phyloP scores from a whole-genome alignment of 2,797 vertebrate species.

The Pteropus rufus region DNA sequence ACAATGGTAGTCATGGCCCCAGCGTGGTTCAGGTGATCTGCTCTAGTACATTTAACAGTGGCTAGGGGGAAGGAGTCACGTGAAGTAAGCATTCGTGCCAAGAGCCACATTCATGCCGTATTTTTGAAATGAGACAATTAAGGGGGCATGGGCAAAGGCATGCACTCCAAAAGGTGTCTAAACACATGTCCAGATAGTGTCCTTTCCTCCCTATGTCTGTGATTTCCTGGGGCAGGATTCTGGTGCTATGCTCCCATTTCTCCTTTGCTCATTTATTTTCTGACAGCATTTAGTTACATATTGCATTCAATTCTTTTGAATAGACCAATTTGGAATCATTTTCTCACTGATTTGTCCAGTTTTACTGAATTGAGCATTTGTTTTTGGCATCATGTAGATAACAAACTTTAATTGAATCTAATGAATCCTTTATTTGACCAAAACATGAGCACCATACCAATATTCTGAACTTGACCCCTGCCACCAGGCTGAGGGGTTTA shows the following conservation, averaged over 20 bases:
- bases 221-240: neutral
- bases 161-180: neutral
- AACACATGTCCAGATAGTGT: neutral
- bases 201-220: neutral
- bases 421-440: slow-evolving; percentile 23
- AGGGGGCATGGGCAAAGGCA: neutral
- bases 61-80: neutral
- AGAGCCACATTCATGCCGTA: neutral
- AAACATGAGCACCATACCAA: neutral
- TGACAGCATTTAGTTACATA: neutral
- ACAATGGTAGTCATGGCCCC: neutral
- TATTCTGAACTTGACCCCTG: neutral
- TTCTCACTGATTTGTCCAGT: neutral
- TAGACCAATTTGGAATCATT: neutral
- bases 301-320: neutral
- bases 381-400: neutral
- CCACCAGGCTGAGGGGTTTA: neutral
- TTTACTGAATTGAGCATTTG: neutral
- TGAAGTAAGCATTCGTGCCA: neutral
- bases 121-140: neutral
- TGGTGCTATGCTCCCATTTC: neutral
- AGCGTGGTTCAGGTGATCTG: neutral
- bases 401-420: neutral
- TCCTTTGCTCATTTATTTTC: neutral
- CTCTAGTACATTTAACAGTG: neutral